phyloP scores from a whole-genome alignment of 2,888 invertebrate genomes.

The Lagria hirta region DNA sequence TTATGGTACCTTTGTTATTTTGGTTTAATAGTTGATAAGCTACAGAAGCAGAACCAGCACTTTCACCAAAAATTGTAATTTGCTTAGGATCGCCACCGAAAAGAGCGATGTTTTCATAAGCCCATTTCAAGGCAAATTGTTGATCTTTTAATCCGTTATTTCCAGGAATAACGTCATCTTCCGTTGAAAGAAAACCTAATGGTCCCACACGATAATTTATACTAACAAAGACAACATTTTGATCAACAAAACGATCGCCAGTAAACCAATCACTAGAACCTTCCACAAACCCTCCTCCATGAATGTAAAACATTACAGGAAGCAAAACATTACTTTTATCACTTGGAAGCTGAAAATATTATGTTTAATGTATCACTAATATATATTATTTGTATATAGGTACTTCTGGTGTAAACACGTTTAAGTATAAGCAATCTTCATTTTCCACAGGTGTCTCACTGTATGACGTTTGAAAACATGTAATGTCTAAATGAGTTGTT shows the following conservation, averaged over 20 bases:
- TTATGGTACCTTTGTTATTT: not conserved
- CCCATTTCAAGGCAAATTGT: conserved; percentile 22
- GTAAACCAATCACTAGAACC: conserved; percentile 11
- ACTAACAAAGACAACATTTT: conserved; percentile 33
- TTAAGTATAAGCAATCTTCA: conserved; percentile 10
- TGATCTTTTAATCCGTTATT: conserved; percentile 32
- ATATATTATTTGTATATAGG: no score
- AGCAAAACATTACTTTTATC: conserved; percentile 10
- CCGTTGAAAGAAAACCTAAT: conserved; percentile 36
- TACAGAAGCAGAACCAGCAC: conserved; percentile 29
- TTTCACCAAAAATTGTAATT: conserved; percentile 30
- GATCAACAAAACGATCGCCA: conserved; percentile 35
- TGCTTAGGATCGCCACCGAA: conserved; percentile 30
- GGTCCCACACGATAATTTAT: conserved; percentile 38
- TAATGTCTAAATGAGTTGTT: not conserved
- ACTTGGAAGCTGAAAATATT: conserved; percentile 16
- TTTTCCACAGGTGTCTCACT: not conserved
- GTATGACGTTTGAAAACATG: not conserved
- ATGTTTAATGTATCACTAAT: no score
- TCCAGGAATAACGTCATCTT: conserved; percentile 31
- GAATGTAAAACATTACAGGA: conserved; percentile 21
- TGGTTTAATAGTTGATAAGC: conserved; percentile 25
- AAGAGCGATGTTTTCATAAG: conserved; percentile 22
- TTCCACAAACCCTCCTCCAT: conserved; percentile 20
- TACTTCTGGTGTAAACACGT: conserved; percentile 7